Percentiles rank a stretch among this genome's conserved stretches.
Evolutionary conservation across 2,113 vertebrate genomes (phyloP).

Genomic region (Oryzias woworae): DNA sequence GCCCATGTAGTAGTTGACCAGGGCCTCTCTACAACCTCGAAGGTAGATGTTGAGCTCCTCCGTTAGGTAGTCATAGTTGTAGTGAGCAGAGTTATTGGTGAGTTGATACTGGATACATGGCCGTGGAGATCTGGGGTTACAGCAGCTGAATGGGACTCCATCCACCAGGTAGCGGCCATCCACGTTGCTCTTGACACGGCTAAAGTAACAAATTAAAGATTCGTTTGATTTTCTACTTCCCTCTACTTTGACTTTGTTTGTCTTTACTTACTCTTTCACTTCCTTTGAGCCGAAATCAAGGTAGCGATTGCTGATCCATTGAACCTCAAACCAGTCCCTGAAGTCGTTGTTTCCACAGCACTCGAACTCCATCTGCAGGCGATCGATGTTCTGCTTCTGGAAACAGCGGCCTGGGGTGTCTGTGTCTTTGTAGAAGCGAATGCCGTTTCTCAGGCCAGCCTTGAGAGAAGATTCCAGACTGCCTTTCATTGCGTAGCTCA

Average conservation of each 20-base stretch:
- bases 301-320: conserved; percentile 86
- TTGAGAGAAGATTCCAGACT: conserved; percentile 80
- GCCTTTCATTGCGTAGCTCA: conserved; percentile 80
- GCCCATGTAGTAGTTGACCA: conserved; percentile 78
- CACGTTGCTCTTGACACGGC: conserved; percentile 83
- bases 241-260: not conserved
- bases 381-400: conserved; percentile 85
- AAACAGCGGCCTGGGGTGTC: conserved; percentile 84
- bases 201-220: conserved; percentile 35
- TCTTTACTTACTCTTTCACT: conserved; percentile 81
- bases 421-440: conserved; percentile 86
- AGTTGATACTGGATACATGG: conserved; percentile 82
- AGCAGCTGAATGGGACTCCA: conserved; percentile 84
- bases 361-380: conserved; percentile 82
- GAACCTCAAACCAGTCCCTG: conserved; percentile 86
- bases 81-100: conserved; percentile 83
- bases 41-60: conserved; percentile 84
- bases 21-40: conserved; percentile 79
- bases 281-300: conserved; percentile 82
- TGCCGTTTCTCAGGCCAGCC: conserved; percentile 78
- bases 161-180: conserved; percentile 82
- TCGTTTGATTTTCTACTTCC: not conserved
- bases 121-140: conserved; percentile 81
- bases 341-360: conserved; percentile 84
- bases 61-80: conserved; percentile 80